A percentile compares a stretch with the other conserved stretches of the same genome.
Evolutionary conservation across 2,888 invertebrate genomes (phyloP).

Genomic region (Macrophya annulata): DNA sequence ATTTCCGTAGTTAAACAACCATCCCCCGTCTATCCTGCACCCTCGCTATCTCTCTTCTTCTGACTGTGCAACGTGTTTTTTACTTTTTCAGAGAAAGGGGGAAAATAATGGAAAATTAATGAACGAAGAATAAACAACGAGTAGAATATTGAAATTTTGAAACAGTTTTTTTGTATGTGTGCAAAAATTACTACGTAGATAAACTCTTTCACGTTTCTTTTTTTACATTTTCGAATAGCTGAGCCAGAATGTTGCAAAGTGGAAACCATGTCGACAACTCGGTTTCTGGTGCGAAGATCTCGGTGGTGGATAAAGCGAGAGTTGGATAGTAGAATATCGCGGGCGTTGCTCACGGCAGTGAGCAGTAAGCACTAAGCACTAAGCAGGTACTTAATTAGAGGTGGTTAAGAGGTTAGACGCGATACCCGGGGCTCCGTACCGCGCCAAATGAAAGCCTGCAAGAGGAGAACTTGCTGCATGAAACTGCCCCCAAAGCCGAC

Average conservation of each 20-base stretch:
- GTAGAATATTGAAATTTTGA: background rate
- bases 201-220: background rate
- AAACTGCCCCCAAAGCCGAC: slow-evolving; percentile 34
- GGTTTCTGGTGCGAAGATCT: slow-evolving; percentile 16
- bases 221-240: background rate
- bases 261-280: slow-evolving; percentile 7
- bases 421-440: slow-evolving; percentile 7
- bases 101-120: background rate
- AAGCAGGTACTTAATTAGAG: slow-evolving; percentile 59
- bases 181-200: background rate
- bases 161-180: no score
- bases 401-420: slow-evolving; percentile 32
- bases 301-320: background rate
- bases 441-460: slow-evolving; percentile 35
- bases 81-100: background rate
- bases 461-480: slow-evolving; percentile 34
- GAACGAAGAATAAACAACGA: background rate
- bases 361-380: slow-evolving; percentile 37
- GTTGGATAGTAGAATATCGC: background rate
- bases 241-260: background rate
- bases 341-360: slow-evolving; percentile 2
- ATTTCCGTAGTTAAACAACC: slow-evolving; percentile 4
- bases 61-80: background rate
- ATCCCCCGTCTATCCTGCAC: background rate
- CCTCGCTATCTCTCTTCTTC: background rate